Conservation (phyloP, 2,888 invertebrate genomes). For the Xylophagus ater region DNA sequence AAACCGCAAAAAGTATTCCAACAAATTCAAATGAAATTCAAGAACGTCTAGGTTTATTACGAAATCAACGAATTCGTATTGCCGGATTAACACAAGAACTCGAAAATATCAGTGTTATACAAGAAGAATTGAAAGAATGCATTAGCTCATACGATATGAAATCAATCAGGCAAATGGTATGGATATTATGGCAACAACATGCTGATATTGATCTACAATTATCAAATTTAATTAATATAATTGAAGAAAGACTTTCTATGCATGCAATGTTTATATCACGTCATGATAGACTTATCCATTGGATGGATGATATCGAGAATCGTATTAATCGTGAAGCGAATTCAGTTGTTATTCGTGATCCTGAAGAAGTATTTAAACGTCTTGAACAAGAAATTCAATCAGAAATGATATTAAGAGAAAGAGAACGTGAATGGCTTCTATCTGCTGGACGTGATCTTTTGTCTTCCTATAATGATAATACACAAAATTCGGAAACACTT, state of each 20-base stretch:
- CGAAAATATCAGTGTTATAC: slow-evolving; percentile 59
- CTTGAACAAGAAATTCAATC: slow-evolving; percentile 64
- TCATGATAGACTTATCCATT: slow-evolving; percentile 51
- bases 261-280: slow-evolving; percentile 59
- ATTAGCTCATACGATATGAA: slow-evolving; percentile 76
- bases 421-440: slow-evolving; percentile 67
- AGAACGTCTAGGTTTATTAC: slow-evolving; percentile 51
- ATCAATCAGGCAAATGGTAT: slow-evolving; percentile 62
- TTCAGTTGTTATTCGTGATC: slow-evolving; percentile 48
- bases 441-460: slow-evolving; percentile 55
- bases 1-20: slow-evolving; percentile 45
- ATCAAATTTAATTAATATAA: slow-evolving; percentile 54
- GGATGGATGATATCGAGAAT: slow-evolving; percentile 59
- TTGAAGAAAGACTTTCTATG: slow-evolving; percentile 63
- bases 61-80: slow-evolving; percentile 46
- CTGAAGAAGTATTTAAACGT: slow-evolving; percentile 59
- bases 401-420: slow-evolving; percentile 63
- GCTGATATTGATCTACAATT: slow-evolving; percentile 71
- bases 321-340: slow-evolving; percentile 50
- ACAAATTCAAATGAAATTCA: slow-evolving; percentile 51
- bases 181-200: slow-evolving; percentile 69
- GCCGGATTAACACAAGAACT: slow-evolving; percentile 44
- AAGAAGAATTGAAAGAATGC: slow-evolving; percentile 75
- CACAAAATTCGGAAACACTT: slow-evolving; percentile 49
- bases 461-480: slow-evolving; percentile 48